phyloP scores from a whole-genome alignment of 1,140 invertebrate species.

The Sycobia sp. region DNA sequence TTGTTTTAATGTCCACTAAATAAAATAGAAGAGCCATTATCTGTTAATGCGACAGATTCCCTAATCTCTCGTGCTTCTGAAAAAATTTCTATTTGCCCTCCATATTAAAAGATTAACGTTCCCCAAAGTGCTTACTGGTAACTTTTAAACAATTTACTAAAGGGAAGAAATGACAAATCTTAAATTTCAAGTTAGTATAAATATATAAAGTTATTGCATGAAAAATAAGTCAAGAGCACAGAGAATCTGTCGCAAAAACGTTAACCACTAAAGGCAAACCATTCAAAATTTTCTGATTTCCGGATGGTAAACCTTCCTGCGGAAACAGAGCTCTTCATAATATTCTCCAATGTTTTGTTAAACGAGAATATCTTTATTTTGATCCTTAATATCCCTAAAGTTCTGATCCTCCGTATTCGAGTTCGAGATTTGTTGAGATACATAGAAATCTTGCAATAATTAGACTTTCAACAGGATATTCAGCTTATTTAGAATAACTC shows the following conservation, averaged over 20 bases:
- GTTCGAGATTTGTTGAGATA: constrained; percentile 51
- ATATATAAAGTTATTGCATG: too few species aligned
- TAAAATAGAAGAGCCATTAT: constrained; percentile 60
- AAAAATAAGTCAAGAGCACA: too few species aligned
- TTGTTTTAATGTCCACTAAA: constrained; percentile 64
- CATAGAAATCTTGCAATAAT: constrained; percentile 18
- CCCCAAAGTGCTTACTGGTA: too few species aligned
- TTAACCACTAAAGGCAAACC: constrained; percentile 40
- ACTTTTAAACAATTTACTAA: too few species aligned
- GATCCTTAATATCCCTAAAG: constrained; percentile 8
- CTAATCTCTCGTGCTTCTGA: too few species aligned
- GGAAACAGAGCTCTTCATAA: constrained; percentile 54
- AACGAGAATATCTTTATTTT: constrained; percentile 56
- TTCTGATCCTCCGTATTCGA: constrained; percentile 51
- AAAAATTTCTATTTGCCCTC: too few species aligned
- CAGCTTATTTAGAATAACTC: too few species aligned
- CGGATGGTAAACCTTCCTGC: constrained; percentile 13
- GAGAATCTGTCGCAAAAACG: constrained; percentile 46
- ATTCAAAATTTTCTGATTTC: constrained; percentile 32
- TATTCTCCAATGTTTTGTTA: constrained; percentile 56
- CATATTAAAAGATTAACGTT: too few species aligned
- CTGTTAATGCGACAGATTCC: constrained; percentile 52
- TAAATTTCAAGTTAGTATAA: too few species aligned
- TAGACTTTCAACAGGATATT: too few species aligned
- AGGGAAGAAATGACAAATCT: too few species aligned